Conservation (phyloP, 2,797 vertebrate species). For the Prunella strophiata region DNA sequence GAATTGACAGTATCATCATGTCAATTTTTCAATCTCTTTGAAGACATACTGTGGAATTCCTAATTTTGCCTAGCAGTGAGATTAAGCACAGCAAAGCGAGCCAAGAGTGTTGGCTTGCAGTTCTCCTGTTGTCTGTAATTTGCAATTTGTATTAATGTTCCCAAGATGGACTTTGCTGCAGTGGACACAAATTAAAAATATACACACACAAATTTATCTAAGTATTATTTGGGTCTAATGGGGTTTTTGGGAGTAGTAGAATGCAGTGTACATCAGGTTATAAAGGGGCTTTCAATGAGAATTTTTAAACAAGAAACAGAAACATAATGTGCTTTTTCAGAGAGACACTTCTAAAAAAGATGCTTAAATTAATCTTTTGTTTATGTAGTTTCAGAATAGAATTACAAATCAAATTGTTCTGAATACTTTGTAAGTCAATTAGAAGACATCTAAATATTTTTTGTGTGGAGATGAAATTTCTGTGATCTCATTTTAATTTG, state of each 20-base stretch:
- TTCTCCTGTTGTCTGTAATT: background rate
- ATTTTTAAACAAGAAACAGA: background rate
- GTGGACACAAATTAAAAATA: background rate
- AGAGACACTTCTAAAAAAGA: background rate
- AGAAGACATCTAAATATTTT: slow-evolving; percentile 62
- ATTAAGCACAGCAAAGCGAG: background rate
- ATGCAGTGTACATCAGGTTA: background rate
- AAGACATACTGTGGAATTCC: background rate
- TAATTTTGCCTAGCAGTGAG: background rate
- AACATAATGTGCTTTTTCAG: background rate
- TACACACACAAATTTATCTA: background rate
- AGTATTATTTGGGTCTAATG: background rate
- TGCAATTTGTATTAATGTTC: background rate
- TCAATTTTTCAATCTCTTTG: background rate
- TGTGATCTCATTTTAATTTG: slow-evolving; percentile 73
- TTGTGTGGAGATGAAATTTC: slow-evolving; percentile 57
- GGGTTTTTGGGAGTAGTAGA: background rate
- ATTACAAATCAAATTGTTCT: slow-evolving; percentile 4
- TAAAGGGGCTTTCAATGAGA: background rate
- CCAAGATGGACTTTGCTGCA: background rate
- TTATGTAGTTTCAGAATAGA: slow-evolving; percentile 1
- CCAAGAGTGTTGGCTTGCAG: background rate
- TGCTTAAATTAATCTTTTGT: background rate
- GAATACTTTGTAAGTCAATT: slow-evolving; percentile 11
- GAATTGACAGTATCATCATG: background rate